phyloP scores from a whole-genome alignment of 2,888 invertebrate species.

The Caenorhabditis japonica region DNA sequence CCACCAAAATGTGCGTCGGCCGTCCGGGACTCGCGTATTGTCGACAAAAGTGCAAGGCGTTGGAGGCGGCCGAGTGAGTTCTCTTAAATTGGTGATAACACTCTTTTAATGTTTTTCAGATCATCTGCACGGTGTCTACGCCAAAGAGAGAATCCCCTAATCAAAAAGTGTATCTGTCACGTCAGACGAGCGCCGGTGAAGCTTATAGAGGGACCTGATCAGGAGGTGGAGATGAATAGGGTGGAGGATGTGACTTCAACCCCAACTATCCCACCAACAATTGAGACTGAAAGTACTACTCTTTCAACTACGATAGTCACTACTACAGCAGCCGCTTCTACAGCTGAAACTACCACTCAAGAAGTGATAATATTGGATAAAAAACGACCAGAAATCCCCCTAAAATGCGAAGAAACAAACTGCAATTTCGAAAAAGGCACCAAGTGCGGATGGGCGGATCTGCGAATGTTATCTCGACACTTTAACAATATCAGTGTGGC shows the following conservation, averaged over 20 bases:
- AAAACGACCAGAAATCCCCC: neutral
- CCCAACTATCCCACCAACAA: too few relatives aligned
- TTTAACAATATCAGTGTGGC: conserved; percentile 69
- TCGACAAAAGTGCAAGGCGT: conserved; percentile 49
- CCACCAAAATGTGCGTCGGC: conserved; percentile 54
- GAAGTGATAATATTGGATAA: conserved; percentile 21
- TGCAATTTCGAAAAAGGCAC: conserved; percentile 54
- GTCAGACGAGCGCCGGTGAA: conserved; percentile 51
- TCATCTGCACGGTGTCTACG: conserved; percentile 57
- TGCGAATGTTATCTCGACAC: conserved; percentile 55
- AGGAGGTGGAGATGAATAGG: conserved; percentile 45
- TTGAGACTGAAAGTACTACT: too few relatives aligned
- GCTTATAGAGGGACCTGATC: conserved; percentile 26
- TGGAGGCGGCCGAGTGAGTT: conserved; percentile 47
- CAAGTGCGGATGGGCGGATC: conserved; percentile 62
- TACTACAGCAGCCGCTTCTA: neutral
- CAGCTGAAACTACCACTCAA: conserved; percentile 5
- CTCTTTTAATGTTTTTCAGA: too few relatives aligned
- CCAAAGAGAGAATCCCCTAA: conserved; percentile 59
- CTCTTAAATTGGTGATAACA: neutral
- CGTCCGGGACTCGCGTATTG: conserved; percentile 52
- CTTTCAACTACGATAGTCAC: too few relatives aligned
- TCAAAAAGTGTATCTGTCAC: conserved; percentile 63
- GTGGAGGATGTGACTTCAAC: conserved; percentile 37
- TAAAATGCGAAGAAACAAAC: conserved; percentile 35